Evolutionary conservation across 2,113 vertebrate genomes (phyloP), one percentile per base, ranked within the genome.

Genomic region (Paradisaea rubra): DNA sequence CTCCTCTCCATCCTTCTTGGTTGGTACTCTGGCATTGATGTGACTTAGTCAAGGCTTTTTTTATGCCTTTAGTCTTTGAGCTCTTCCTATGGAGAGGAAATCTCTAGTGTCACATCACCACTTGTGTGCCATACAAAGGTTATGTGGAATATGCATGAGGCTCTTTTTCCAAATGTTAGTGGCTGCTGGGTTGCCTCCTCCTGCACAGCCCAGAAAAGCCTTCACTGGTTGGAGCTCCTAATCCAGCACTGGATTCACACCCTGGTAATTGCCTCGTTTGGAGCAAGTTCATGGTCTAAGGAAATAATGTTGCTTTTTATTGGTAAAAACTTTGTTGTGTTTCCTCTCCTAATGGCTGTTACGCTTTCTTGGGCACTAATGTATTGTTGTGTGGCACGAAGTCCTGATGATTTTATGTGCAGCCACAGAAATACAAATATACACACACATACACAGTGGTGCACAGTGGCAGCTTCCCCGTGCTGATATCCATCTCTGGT

Each of bases 301-400:
- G 60, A 91, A 68, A 70, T 78, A 54, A 66, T 9, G 22, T 42
- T 60, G 68, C 28, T 74, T 71, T 94, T 91, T 60, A 91, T 59
- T 15, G 37, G 41, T 27, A 49, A 65, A 66, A 89, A 12, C 15
- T 77, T 61, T n/a, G 21, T 53, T 57, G 28, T 30, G 19, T 42
- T 63, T 72, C 50, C 63, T 73, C 27, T 52, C 49, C 15, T 59
- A 57, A 31, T 15, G 37, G 63, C 65, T 68, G 56, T 30, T 70
- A 3, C 0, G 0, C 20, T 57, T 68, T 85, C 71, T 45, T 25
- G 39, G 42, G n/a, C 4, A 8, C 14, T 49, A 4, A 39, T 20
- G 13, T 9, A 1, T 54, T 76, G 35, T 47, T 8, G 28, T 56
- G 35, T 30, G 25, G 33, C 35, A 42, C 5, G 0, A 54, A 57